Percentiles rank a stretch among this genome's conserved stretches.
Conservation (phyloP, 2,797 vertebrate species). For the Danio tinwini region DNA sequence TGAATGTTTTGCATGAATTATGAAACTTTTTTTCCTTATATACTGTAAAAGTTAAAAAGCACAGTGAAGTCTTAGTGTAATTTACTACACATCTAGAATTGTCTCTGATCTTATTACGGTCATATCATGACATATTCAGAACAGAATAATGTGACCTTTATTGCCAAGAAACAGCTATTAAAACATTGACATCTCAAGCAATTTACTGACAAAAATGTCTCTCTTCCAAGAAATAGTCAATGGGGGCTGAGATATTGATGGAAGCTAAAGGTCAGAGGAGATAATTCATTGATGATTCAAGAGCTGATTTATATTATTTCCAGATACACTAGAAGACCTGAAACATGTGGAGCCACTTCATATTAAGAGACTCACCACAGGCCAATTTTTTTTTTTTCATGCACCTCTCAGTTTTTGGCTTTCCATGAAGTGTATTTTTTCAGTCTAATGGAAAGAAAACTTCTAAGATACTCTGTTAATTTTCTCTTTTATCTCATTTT, state of each 20-base stretch:
- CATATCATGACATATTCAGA: not conserved
- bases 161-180: conserved; percentile 16
- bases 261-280: conserved; percentile 18
- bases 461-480: too few species aligned
- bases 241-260: conserved; percentile 22
- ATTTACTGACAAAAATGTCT: conserved; percentile 21
- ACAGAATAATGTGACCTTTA: conserved; percentile 27
- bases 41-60: too few species aligned
- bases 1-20: not conserved
- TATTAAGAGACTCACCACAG: not conserved
- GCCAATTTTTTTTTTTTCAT: too few species aligned
- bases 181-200: conserved; percentile 20
- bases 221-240: conserved; percentile 2
- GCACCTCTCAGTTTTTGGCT: too few species aligned
- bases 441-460: too few species aligned
- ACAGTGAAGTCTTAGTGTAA: not conserved
- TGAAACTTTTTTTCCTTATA: too few species aligned
- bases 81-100: not conserved
- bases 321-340: not conserved
- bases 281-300: conserved; percentile 13
- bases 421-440: too few species aligned
- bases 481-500: too few species aligned
- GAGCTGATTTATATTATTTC: not conserved
- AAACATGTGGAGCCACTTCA: not conserved
- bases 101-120: not conserved